Percentiles rank a stretch among this genome's conserved stretches.
These are phyloP conservation scores for Heliconius ethilla DNA, from an alignment of 2,888 invertebrate species.

Conservation along the genomic window DNA sequence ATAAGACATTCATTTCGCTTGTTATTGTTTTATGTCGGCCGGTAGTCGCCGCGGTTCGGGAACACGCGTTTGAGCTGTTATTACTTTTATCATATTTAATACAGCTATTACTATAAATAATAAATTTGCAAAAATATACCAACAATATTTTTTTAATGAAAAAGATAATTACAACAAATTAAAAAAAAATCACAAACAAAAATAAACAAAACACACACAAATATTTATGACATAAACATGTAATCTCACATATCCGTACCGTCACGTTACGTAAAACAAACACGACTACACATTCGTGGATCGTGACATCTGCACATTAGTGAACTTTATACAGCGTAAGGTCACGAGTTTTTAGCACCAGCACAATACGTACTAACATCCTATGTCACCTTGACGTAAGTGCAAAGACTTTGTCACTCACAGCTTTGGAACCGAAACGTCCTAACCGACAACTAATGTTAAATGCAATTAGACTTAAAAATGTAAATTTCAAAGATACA, in stretches of 20 bases:
- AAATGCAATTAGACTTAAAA: slow-evolving; percentile 53
- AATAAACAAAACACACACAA: not conserved
- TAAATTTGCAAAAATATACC: too few species aligned
- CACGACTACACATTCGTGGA: slow-evolving; percentile 41
- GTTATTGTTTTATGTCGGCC: slow-evolving; percentile 55
- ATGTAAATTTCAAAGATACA: slow-evolving; percentile 49
- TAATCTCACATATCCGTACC: not conserved
- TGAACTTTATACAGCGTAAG: slow-evolving; percentile 79
- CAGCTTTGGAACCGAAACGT: slow-evolving; percentile 45
- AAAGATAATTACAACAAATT: too few species aligned
- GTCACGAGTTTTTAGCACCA: slow-evolving; percentile 79
- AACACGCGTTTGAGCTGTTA: slow-evolving; percentile 47
- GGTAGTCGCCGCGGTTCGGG: slow-evolving; percentile 51
- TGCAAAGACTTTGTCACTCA: slow-evolving; percentile 60
- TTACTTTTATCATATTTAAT: not conserved
- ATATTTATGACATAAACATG: not conserved
- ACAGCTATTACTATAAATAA: too few species aligned
- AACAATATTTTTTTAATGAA: too few species aligned
- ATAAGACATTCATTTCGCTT: slow-evolving; percentile 57
- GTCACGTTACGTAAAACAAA: slow-evolving; percentile 4
- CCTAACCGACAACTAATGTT: slow-evolving; percentile 45
- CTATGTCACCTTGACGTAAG: slow-evolving; percentile 79
- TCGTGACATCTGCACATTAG: slow-evolving; percentile 68
- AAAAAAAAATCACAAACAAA: too few species aligned
- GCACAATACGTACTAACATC: slow-evolving; percentile 78